Evolutionary conservation across 2,113 vertebrate species (phyloP).

Genomic region (Hystrix brachyura): DNA sequence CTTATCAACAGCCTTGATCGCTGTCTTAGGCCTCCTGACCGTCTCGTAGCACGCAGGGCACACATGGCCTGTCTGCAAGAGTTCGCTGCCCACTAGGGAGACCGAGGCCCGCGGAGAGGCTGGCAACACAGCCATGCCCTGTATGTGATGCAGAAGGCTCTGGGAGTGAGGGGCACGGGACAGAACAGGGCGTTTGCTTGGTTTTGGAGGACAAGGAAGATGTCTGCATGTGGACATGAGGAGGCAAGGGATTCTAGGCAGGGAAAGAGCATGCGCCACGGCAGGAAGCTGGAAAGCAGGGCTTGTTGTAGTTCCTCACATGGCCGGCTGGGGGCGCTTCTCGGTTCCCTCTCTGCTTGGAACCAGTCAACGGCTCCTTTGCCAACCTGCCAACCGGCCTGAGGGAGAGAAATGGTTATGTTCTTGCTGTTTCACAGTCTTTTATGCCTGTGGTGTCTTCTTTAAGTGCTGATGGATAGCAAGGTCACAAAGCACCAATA

Average conservation of each 20-base stretch:
- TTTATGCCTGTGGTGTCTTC: not conserved
- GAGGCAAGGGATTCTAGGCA: not conserved
- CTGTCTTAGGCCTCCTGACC: not conserved
- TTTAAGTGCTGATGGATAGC: slow-evolving; percentile 25
- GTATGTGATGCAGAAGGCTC: not conserved
- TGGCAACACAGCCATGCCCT: fast-evolving
- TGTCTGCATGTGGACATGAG: not conserved
- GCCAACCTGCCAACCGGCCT: too few species aligned
- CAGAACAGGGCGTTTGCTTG: not conserved
- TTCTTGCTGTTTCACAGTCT: not conserved
- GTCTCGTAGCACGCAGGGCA: fast-evolving
- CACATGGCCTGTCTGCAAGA: not conserved
- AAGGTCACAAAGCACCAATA: not conserved
- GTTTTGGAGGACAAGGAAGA: not conserved
- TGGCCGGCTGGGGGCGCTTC: not conserved
- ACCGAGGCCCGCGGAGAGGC: not conserved
- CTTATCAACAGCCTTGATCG: not conserved
- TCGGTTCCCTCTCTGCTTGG: not conserved
- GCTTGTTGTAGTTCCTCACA: not conserved
- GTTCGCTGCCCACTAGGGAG: not conserved
- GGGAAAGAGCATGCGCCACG: not conserved
- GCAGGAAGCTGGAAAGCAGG: not conserved
- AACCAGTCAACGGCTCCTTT: not conserved
- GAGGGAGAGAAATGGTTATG: not conserved
- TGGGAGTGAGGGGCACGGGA: too few species aligned